phyloP scores from a whole-genome alignment of 2,797 vertebrate species.

The Heteromormyrus szaboi region DNA sequence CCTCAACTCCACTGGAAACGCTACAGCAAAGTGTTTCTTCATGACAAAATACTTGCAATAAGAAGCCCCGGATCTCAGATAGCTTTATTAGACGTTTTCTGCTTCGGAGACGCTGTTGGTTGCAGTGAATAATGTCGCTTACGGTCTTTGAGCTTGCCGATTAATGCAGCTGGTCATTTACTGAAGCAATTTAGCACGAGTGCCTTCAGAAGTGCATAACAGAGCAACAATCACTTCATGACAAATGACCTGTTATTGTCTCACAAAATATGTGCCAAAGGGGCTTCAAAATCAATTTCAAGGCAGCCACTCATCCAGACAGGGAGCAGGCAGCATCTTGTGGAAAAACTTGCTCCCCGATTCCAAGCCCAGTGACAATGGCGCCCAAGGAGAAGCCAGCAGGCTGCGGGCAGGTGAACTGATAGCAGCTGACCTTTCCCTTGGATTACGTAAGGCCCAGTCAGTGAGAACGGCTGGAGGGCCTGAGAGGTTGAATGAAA shows the following conservation, averaged over 20 bases:
- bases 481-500: not conserved
- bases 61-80: not conserved
- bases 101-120: not conserved
- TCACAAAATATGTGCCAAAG: not conserved
- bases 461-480: not conserved
- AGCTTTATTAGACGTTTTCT: not conserved
- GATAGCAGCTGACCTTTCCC: not conserved
- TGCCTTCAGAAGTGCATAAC: not conserved
- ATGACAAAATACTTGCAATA: not conserved
- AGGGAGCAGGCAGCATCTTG: not conserved
- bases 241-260: slow-evolving; percentile 5
- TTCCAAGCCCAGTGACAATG: not conserved
- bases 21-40: not conserved
- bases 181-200: not conserved
- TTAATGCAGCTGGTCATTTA: not conserved
- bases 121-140: not conserved
- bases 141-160: not conserved
- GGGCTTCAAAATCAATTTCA: not conserved
- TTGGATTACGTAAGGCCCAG: not conserved
- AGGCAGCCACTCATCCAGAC: not conserved
- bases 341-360: not conserved
- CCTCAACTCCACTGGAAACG: not conserved
- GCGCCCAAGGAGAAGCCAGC: not conserved
- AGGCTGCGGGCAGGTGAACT: not conserved
- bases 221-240: not conserved